A percentile compares a stretch with the other conserved stretches of the same genome.
Evolutionary conservation across 2,113 vertebrate species (phyloP).

Genomic region (Cephalopholis sonnerati): DNA sequence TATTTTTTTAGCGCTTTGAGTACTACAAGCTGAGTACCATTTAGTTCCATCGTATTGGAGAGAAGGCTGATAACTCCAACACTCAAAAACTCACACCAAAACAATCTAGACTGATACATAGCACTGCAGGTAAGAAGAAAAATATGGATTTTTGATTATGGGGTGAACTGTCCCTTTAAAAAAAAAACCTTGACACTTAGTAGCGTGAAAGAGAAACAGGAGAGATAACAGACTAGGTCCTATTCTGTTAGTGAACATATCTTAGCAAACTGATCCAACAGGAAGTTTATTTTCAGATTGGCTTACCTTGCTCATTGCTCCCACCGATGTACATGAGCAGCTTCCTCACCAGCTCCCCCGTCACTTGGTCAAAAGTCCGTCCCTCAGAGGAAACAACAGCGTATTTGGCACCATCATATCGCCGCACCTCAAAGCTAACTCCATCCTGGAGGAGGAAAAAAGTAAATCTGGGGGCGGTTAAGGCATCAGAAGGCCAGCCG

Average conservation of each 20-base stretch:
- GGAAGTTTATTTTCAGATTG: neutral
- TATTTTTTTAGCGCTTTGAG: too few species aligned
- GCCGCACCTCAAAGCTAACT: slow-evolving; percentile 89
- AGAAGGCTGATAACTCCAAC: too few species aligned
- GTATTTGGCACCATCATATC: slow-evolving; percentile 87
- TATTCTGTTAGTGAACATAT: neutral
- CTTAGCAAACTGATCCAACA: neutral
- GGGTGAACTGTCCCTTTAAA: too few species aligned
- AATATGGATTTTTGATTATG: too few species aligned
- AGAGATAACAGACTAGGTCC: neutral
- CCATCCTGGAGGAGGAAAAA: slow-evolving; percentile 82
- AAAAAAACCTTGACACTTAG: too few species aligned
- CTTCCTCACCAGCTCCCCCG: slow-evolving; percentile 88
- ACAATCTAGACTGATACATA: too few species aligned
- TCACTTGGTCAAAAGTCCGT: slow-evolving; percentile 90
- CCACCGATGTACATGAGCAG: slow-evolving; percentile 93
- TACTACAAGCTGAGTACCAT: too few species aligned
- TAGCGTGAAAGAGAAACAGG: neutral
- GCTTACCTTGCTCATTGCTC: slow-evolving; percentile 90
- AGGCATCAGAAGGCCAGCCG: neutral
- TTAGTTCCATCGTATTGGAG: too few species aligned
- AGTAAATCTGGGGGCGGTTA: neutral
- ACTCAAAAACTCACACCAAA: too few species aligned
- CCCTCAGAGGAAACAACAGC: slow-evolving; percentile 87
- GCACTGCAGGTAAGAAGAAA: too few species aligned